Evolutionary conservation across 1,140 invertebrate genomes (phyloP), one percentile per base, ranked within the genome.

Genomic region (Medauroidea extradentata): DNA sequence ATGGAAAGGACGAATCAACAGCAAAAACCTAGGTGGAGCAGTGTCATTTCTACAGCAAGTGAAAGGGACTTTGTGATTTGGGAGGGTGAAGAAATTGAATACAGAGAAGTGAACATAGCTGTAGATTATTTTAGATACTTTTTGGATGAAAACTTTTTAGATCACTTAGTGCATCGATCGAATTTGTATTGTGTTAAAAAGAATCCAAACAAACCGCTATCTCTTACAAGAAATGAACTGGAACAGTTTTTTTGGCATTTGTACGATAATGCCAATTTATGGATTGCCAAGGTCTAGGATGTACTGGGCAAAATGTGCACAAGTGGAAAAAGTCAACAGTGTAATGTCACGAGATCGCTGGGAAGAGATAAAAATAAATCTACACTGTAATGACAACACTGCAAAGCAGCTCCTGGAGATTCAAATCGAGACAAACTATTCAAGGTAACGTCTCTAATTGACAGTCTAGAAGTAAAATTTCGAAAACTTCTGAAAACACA

Each of bases 401-500:
- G n/a, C 3, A 19, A 21, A 11, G 4, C n/a, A 21, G 5, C 18
- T 46, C 24, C 18, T 25, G 65, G 63, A 62, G 61, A 66, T 41
- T 62, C 65, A 27, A 49, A 71, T 9, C 63, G 71, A 48, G 73
- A 76, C 63, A 60, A 63, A 63, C 64, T 75, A 8, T 67, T 68
- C 62, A 77, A 75, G 67, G 64, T 75, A 48, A 63, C 67, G 57
- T 69, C 70, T 49, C 19, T 77, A 48, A 50, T 68, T 50, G 64
- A 67, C 24, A 58, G 67, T 54, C 52, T 75, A 16, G 68, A 70
- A 43, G 60, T 65, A 42, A 63, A 49, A 44, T 71, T 70, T 54
- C 23, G 65, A 11, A 67, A 59, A 61, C 64, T 59, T 63, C 62
- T 56, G 67, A 73, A 66, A 68, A 73, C 42, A 65, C 71, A 46